Percentiles rank a stretch among this genome's conserved stretches.
Evolutionary conservation across 2,888 invertebrate genomes (phyloP).

Genomic region (Lycocerus yunnanus): DNA sequence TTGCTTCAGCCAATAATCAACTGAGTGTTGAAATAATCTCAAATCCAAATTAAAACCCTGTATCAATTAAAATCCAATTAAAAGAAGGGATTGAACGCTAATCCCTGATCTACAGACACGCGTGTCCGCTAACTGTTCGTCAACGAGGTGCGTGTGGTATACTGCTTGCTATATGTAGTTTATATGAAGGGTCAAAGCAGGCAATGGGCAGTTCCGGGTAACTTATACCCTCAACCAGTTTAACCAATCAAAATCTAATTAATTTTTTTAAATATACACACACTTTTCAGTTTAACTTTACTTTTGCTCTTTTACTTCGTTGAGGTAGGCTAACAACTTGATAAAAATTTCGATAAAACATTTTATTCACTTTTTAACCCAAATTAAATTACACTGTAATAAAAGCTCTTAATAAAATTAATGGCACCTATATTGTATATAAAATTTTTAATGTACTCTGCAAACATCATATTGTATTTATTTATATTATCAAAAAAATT

Average conservation of each 20-base stretch:
- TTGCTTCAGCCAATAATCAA: conserved; percentile 29
- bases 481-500: background rate
- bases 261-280: conserved; percentile 16
- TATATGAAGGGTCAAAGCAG: conserved; percentile 21
- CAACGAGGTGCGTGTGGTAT: conserved; percentile 23
- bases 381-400: background rate
- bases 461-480: background rate
- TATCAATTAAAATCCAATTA: conserved; percentile 50
- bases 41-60: conserved; percentile 32
- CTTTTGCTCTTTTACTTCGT: background rate
- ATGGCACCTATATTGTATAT: background rate
- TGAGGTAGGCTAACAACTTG: background rate
- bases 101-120: conserved; percentile 46
- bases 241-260: conserved; percentile 31
- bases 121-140: conserved; percentile 36
- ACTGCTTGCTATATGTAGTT: conserved; percentile 13
- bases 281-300: background rate
- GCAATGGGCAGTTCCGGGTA: conserved; percentile 25
- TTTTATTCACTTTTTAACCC: background rate
- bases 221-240: conserved; percentile 18
- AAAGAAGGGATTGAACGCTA: conserved; percentile 46
- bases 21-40: conserved; percentile 29
- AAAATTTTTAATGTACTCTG: background rate
- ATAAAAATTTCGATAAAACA: background rate
- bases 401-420: background rate